Percentiles rank a stretch among this genome's conserved stretches.
These are phyloP conservation scores for Bubo bubo DNA, from an alignment of 2,113 vertebrate species.

Conservation along the genomic window DNA sequence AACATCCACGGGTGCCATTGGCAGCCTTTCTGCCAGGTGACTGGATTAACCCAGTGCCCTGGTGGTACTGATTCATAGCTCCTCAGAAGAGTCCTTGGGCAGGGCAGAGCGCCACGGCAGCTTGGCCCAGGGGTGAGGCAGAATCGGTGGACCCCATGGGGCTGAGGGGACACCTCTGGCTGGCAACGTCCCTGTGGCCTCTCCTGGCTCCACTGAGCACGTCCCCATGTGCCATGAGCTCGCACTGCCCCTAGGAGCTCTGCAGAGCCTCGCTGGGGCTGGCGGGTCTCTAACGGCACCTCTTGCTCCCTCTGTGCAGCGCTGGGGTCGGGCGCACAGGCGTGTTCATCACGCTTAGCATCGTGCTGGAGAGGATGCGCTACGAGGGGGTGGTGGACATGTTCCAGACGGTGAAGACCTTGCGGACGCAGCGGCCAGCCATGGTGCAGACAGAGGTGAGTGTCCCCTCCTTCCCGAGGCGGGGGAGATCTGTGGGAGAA, in stretches of 20 bases:
- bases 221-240: not conserved
- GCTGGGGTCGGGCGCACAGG: constrained; percentile 94
- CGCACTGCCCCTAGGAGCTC: not conserved
- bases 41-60: not conserved
- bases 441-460: constrained; percentile 98
- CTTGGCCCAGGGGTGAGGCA: not conserved
- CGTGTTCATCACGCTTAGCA: constrained; percentile 95
- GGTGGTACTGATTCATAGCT: not conserved
- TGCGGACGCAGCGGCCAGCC: constrained; percentile 93
- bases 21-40: not conserved
- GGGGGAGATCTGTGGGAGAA: not conserved
- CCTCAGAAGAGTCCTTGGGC: not conserved
- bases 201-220: not conserved
- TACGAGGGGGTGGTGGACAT: constrained; percentile 95
- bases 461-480: accelerated
- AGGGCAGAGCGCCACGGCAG: not conserved
- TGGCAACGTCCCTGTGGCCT: not conserved
- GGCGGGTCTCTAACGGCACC: not conserved
- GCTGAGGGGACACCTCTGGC: not conserved
- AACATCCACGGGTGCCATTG: not conserved
- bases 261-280: not conserved
- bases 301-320: constrained; percentile 63
- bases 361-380: constrained; percentile 95
- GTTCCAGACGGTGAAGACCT: constrained; percentile 96
- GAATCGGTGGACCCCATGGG: not conserved